Conservation (phyloP, 2,888 invertebrate genomes). For the Eumerus sabulonum region DNA sequence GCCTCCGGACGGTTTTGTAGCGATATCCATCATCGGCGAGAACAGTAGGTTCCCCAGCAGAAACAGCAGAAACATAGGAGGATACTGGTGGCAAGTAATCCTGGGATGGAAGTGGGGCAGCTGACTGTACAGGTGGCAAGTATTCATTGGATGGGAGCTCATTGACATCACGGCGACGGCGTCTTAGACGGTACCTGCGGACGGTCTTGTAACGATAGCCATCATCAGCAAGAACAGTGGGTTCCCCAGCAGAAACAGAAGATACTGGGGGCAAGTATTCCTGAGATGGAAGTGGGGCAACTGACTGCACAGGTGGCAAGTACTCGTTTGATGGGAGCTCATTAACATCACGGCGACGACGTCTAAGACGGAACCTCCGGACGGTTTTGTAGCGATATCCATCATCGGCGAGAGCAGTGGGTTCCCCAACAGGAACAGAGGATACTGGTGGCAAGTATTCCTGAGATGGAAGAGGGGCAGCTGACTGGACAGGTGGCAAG, state of each 20-base stretch:
- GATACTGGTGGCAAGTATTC: slow-evolving; percentile 68
- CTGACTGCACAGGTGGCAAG: slow-evolving; percentile 71
- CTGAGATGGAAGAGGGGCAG: slow-evolving; percentile 55
- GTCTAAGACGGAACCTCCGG: slow-evolving; percentile 72
- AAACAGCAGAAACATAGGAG: too few species aligned
- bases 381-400: slow-evolving; percentile 76
- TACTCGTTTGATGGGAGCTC: slow-evolving; percentile 75
- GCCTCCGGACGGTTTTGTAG: slow-evolving; percentile 72
- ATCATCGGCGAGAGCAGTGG: slow-evolving; percentile 72
- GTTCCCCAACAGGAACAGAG: slow-evolving; percentile 39
- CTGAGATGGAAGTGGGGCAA: slow-evolving; percentile 66
- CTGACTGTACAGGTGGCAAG: slow-evolving; percentile 66
- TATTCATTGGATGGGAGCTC: slow-evolving; percentile 71
- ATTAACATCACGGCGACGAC: slow-evolving; percentile 71
- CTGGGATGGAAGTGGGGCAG: slow-evolving; percentile 56
- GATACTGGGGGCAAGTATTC: slow-evolving; percentile 68
- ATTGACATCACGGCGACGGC: slow-evolving; percentile 71
- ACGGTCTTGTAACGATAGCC: slow-evolving; percentile 77
- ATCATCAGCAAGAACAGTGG: slow-evolving; percentile 71
- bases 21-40: slow-evolving; percentile 70
- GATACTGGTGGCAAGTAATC: slow-evolving; percentile 70
- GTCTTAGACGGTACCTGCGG: slow-evolving; percentile 63
- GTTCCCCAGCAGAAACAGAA: slow-evolving; percentile 22
- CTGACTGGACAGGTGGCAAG: slow-evolving; percentile 64
- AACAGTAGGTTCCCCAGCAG: slow-evolving; percentile 49